phyloP scores from a whole-genome alignment of 1,140 invertebrate species.

The Magallana angulata region DNA sequence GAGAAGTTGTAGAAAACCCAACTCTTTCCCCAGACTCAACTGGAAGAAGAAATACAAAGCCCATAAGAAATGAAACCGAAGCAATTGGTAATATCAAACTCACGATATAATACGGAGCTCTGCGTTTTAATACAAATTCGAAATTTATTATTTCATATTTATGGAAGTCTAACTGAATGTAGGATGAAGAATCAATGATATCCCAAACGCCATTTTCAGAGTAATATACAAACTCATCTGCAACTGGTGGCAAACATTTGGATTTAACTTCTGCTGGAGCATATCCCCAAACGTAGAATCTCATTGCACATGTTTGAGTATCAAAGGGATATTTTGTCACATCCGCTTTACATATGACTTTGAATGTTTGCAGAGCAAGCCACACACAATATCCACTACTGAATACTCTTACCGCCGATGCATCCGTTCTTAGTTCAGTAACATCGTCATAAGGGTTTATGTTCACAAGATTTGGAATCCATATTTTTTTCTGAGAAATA shows the following conservation, averaged over 20 bases:
- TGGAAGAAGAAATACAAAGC: constrained; percentile 82
- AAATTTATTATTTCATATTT: constrained; percentile 6
- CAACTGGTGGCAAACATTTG: constrained; percentile 78
- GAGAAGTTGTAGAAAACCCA: constrained; percentile 81
- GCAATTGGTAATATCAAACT: constrained; percentile 82
- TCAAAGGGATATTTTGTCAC: constrained; percentile 87
- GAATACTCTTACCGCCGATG: neutral
- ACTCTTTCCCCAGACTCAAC: constrained; percentile 82
- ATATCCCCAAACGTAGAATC: constrained; percentile 64
- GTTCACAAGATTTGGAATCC: constrained; percentile 31
- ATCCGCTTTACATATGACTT: constrained; percentile 92
- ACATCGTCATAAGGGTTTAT: constrained; percentile 12
- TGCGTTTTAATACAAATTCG: constrained; percentile 65
- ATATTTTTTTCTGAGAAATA: constrained; percentile 29
- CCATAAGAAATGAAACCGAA: constrained; percentile 81
- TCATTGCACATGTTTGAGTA: constrained; percentile 84
- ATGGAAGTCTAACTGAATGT: neutral
- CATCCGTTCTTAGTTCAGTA: neutral
- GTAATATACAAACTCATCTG: constrained; percentile 81
- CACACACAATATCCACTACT: constrained; percentile 38
- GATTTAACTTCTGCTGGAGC: constrained; percentile 76
- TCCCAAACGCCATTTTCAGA: constrained; percentile 82
- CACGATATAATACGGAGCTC: constrained; percentile 74
- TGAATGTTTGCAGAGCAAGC: constrained; percentile 40
- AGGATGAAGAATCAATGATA: neutral